Evolutionary conservation across 2,888 invertebrate species (phyloP), one percentile per base, ranked within the genome.

Genomic region (Schizotus pectinicornis): DNA sequence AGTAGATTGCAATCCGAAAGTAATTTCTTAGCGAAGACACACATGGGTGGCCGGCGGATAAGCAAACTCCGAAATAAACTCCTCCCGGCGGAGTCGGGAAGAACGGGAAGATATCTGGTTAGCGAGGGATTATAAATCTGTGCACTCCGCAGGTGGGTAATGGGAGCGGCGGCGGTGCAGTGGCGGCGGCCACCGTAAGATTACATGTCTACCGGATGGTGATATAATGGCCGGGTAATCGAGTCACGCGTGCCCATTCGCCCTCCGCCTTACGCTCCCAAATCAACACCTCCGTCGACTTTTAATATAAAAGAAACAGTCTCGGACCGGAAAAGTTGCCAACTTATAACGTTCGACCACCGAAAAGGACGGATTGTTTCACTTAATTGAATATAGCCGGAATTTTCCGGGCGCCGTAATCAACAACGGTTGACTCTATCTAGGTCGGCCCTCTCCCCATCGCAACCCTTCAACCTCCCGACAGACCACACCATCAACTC

Each of bases 121-220:
- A 71, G 65, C 68, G 64, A 62, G 59, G 62, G 65, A 70, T 69
- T 71, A 72, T 73, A 74, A 73, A 74, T 73, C 72, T 65, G 67
- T 55, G 60, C 69, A 68, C 72, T 75, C 75, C 74, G 75, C 76
- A 76, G 73, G 74, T 74, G 72, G 71, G 72, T 73, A 72, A 65
- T 65, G 60, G 66, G 62, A 60, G 49, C 49, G 53, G 57, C 50
- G 65, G 62, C 59, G 59, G 60, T 56, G 57, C 53, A 54, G 52
- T 47, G 41, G 48, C 55, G 63, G 67, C 71, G 71, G 69, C 72
- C 69, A 75, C 72, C 74, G 71, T 76, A 75, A 77, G 76, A 78
- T 78, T 78, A 76, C 76, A 77, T 74, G 77, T 77, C 77, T 74
- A 67, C 68, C 67, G 73, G 73, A 77, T 77, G 71, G 77, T 77